Base-by-base conservation (phyloP, 1,140 invertebrate species). In the Eriocheir sinensis region DNA sequence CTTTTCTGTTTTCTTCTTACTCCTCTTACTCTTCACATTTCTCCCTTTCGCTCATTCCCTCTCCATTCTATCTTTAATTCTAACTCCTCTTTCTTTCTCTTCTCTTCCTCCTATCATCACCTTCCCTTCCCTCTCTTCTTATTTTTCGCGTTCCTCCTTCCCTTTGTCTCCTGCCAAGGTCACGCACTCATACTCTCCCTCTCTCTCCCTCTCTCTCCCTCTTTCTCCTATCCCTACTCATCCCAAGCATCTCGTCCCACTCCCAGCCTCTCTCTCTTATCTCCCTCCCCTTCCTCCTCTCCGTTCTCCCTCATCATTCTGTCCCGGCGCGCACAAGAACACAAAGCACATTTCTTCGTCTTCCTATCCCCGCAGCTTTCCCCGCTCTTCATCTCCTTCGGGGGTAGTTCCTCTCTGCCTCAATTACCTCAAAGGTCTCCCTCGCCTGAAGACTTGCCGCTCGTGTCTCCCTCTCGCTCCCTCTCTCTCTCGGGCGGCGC, bases 281-380 rank as follows among this genome's bases (percentile, higher is more conserved):
- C 27, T 9, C 9, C 30, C 40, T 12, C n/a, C n/a, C 36, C 12
- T 30, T 36, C 40, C 32, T 41, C 83, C 83, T 17, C 83, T 27
- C 36, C 9, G 21, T 85, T 30, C 83, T 34, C 60, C 60, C 60
- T 27, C 60, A 12, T 27, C 60, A n/a, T n/a, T n/a, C n/a, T n/a
- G n/a, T n/a, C n/a, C n/a, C n/a, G n/a, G n/a, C 12, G 60, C 60
- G 60, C 21, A 72, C 60, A 21, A 72, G n/a, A 72, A n/a, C 6
- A n/a, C 60, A 72, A 72, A n/a, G n/a, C 60, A 72, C n/a, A 72
- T n/a, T 72, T 72, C n/a, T 72, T 21, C n/a, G n/a, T n/a, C n/a
- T n/a, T n/a, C n/a, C n/a, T n/a, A n/a, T n/a, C n/a, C 44, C 60
- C 60, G 60, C 60, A 21, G n/a, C n/a, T 21, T 72, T 72, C 21